Base-by-base conservation (phyloP, 2,113 vertebrate species). In the Zapus hudsonius region DNA sequence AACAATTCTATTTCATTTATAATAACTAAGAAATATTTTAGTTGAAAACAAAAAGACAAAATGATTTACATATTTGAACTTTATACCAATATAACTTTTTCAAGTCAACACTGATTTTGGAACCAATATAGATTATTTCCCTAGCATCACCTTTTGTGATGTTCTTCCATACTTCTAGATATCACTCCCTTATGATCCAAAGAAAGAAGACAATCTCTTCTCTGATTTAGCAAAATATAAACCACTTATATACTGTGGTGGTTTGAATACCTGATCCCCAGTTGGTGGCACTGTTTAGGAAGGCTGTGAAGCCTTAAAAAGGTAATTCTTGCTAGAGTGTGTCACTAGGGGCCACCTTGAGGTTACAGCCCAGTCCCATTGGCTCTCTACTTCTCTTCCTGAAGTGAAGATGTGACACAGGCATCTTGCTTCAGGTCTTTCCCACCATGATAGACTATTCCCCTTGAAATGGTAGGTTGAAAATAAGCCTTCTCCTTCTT, bases 1-100 rank as follows among this genome's bases (percentile, higher is more conserved):
- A 64, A 69, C 29, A 89, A 85, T 80, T 74, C 23, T 42, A 31
- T 17, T 20, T 17, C 59, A 93, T 59, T 84, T 61, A 27, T 17
- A 92, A 83, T 31, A 93, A 74, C 55, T 13, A 81, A 69, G 63
- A 74, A 59, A 84, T 23, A 81, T 57, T 91, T 83, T 76, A 91
- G 57, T 19, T 95, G 27, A 84, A 88, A 75, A 81, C 16, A n/a
- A 80, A 91, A 84, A 88, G 69, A 81, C 16, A n/a, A 80, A 91
- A 84, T 73, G 80, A 90, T 36, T 80, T 93, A 61, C 57, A 84
- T n/a, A 87, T 69, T 81, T 31, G 64, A 7, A 33, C 44, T 44
- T 5, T 72, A 84, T 11, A 27, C 2, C 85, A 89, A n/a, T 75
- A 89, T n/a, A n/a, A n/a, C n/a, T 73, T 88, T 47, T 64, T 73